These are phyloP conservation scores for Drosophila setosimentum DNA, from an alignment of 2,888 invertebrate species.

Conservation along the genomic window DNA sequence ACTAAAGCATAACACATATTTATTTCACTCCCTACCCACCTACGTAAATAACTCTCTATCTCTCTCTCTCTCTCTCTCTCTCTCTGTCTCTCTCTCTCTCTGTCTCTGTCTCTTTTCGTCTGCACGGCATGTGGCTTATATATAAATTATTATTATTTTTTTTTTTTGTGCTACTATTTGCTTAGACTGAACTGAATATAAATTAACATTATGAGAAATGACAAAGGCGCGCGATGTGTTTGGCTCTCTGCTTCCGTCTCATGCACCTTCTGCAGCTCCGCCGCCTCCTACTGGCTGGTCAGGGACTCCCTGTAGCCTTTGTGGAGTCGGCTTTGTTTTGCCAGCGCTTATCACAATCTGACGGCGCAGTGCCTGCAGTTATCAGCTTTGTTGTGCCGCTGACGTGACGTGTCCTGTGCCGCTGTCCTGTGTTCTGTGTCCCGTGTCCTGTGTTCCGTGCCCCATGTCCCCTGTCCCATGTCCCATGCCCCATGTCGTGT, in stretches of 20 bases:
- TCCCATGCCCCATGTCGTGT: constrained; percentile 19
- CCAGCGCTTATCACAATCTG: constrained; percentile 57
- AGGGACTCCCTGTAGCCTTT: constrained; percentile 16
- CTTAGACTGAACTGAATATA: constrained; percentile 81
- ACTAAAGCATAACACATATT: constrained; percentile 40
- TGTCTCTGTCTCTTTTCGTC: constrained; percentile 2
- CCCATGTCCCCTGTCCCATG: constrained; percentile 10
- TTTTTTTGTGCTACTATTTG: constrained; percentile 65
- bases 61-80: background rate
- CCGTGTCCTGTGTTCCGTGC: background rate
- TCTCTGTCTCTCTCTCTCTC: background rate
- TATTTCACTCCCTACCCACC: background rate
- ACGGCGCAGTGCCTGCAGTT: constrained; percentile 59
- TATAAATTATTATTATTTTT: constrained; percentile 31
- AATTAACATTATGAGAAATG: constrained; percentile 80
- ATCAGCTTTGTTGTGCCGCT: constrained; percentile 64
- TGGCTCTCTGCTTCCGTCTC: constrained; percentile 37
- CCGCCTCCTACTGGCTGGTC: background rate
- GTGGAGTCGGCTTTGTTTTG: constrained; percentile 27
- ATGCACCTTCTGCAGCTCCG: background rate
- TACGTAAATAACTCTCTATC: background rate
- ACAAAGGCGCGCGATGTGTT: constrained; percentile 71
- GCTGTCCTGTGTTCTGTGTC: background rate
- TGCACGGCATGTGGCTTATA: constrained; percentile 54
- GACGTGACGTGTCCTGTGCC: constrained; percentile 61